These are phyloP conservation scores for Gymnobelideus leadbeateri DNA, from an alignment of 2,113 vertebrate species.

Conservation along the genomic window DNA sequence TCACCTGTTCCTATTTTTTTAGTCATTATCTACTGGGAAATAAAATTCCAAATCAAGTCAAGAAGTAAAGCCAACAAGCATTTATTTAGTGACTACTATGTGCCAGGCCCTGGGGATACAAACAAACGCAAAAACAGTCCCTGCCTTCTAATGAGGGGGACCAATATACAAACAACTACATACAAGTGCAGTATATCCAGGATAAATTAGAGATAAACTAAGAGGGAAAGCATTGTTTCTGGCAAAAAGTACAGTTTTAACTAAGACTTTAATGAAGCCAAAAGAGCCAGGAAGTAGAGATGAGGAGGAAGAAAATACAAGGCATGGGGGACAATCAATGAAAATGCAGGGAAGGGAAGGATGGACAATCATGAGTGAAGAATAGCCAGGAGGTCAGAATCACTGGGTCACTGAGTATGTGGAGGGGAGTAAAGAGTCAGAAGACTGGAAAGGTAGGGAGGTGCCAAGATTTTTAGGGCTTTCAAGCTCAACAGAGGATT, in stretches of 20 bases:
- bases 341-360: neutral
- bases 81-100: neutral
- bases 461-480: neutral
- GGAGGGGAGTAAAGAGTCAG: neutral
- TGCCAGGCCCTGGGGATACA: neutral
- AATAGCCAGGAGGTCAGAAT: neutral
- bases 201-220: neutral
- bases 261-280: neutral
- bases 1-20: neutral
- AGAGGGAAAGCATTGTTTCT: neutral
- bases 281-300: neutral
- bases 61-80: neutral
- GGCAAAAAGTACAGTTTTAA: neutral
- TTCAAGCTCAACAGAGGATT: neutral
- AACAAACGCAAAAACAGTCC: neutral
- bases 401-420: neutral
- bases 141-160: neutral
- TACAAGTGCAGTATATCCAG: neutral
- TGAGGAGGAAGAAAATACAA: neutral
- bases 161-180: neutral
- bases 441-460: neutral
- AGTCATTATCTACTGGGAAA: neutral
- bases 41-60: neutral
- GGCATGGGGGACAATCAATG: neutral
- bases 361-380: neutral